phyloP scores from a whole-genome alignment of 2,113 vertebrate genomes.

The Chloebia gouldiae region DNA sequence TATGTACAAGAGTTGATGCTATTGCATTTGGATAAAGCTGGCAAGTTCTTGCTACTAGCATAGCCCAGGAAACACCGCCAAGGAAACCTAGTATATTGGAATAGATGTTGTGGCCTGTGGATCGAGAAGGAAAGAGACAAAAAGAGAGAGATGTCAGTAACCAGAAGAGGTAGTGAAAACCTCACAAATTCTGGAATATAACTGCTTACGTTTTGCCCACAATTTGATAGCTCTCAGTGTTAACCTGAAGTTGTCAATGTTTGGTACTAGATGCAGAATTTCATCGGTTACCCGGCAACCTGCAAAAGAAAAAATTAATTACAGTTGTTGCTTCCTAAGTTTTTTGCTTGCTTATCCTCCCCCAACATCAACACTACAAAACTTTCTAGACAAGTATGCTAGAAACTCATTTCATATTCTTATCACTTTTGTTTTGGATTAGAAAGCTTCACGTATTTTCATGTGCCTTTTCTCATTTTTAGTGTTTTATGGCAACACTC shows the following conservation, averaged over 20 bases:
- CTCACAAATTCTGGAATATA: conserved; percentile 52
- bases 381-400: background rate
- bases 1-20: conserved; percentile 89
- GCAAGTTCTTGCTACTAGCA: conserved; percentile 91
- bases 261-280: conserved; percentile 91
- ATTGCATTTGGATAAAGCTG: conserved; percentile 93
- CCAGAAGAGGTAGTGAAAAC: background rate
- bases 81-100: conserved; percentile 93
- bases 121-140: conserved; percentile 60
- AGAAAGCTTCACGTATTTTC: background rate
- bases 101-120: conserved; percentile 91
- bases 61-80: conserved; percentile 91
- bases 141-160: conserved; percentile 50
- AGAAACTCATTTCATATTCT: background rate
- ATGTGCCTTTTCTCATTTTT: background rate
- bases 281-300: conserved; percentile 92
- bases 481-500: background rate
- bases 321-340: background rate
- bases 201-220: conserved; percentile 92
- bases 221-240: conserved; percentile 91
- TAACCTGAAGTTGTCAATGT: conserved; percentile 90
- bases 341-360: background rate
- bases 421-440: background rate
- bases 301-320: conserved; percentile 62
- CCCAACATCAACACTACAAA: background rate